Evolutionary conservation across 2,888 invertebrate species (phyloP).

Genomic region (Tetheella fluctuosa): DNA sequence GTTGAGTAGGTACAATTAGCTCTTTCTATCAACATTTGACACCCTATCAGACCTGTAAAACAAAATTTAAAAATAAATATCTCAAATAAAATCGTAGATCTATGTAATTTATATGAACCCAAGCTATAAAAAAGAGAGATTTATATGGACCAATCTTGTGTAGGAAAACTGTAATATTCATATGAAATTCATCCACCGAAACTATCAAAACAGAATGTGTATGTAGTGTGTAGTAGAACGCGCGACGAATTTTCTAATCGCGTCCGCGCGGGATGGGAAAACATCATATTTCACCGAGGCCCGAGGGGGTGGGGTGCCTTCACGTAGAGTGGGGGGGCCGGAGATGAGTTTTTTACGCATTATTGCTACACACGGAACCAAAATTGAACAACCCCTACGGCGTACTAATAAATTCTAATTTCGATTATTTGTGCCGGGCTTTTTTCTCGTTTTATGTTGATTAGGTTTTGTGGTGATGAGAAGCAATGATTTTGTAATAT

Average conservation of each 20-base stretch:
- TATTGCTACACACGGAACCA: conserved; percentile 78
- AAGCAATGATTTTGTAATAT: conserved; percentile 28
- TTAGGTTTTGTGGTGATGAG: conserved; percentile 43
- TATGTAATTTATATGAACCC: too few relatives aligned
- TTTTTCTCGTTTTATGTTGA: conserved; percentile 29
- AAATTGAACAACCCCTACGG: conserved; percentile 66
- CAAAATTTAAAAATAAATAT: too few relatives aligned
- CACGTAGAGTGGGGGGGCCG: conserved; percentile 52
- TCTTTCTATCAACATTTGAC: too few relatives aligned
- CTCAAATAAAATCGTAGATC: too few relatives aligned
- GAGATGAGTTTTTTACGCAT: conserved; percentile 84
- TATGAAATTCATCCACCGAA: conserved; percentile 47
- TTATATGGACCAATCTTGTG: not conserved
- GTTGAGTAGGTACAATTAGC: too few relatives aligned
- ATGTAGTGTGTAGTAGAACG: conserved; percentile 34
- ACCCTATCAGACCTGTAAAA: too few relatives aligned
- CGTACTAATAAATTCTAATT: conserved; percentile 77
- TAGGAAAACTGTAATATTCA: conserved; percentile 18
- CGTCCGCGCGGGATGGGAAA: conserved; percentile 78
- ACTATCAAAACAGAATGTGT: conserved; percentile 49
- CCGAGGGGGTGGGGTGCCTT: conserved; percentile 47
- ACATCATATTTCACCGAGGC: conserved; percentile 82
- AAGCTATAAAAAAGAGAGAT: not conserved
- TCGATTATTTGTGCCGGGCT: conserved; percentile 67
- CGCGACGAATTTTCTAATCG: conserved; percentile 82